Base-by-base conservation (phyloP, 2,113 vertebrate genomes). In the Polyodon spathula region DNA sequence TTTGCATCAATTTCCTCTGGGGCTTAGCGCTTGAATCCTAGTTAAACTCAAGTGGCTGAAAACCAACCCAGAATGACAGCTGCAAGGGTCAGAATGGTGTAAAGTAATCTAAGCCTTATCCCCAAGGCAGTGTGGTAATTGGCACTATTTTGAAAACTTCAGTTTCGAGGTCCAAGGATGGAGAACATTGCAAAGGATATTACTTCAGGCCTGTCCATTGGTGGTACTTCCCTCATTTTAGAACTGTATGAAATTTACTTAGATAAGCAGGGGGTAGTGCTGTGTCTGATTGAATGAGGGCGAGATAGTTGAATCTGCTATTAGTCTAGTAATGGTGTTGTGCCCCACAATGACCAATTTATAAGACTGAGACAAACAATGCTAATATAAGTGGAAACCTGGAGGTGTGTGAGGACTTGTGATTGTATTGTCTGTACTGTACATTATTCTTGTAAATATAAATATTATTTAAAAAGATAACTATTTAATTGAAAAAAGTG, bases 21-120 rank as follows among this genome's bases (percentile, higher is more conserved):
- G 12, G 48, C 12, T 11, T n/a, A n/a, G 48, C 15, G 48, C 48
- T 50, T 50, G 48, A 50, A 50, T 4, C 48, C 6, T 12, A 14
- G 48, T n/a, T 12, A 50, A 50, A 50, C 4, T 14, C 14, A n/a
- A 12, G 14, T n/a, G 48, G 15, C 48, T 50, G 48, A 50, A 50
- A 6, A 14, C 12, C 48, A 50, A 6, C 15, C 11, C 48, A n/a
- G 48, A 50, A 11, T 50, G 48, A 50, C 48, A 50, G 8, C 8
- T 50, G 48, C 48, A 50, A 50, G 48, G 48, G 48, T 50, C 48
- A 50, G 48, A 50, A 50, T 56, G 12, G 11, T 40, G 14, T 39
- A 37, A 40, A 11, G 55, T 56, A 14, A 56, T 40, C 6, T 15
- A 56, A 15, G 55, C 40, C 1, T 4, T 8, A 38, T 54, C 3